Evolutionary conservation across 2,888 invertebrate genomes (phyloP).

Genomic region (Odiellus spinosus): DNA sequence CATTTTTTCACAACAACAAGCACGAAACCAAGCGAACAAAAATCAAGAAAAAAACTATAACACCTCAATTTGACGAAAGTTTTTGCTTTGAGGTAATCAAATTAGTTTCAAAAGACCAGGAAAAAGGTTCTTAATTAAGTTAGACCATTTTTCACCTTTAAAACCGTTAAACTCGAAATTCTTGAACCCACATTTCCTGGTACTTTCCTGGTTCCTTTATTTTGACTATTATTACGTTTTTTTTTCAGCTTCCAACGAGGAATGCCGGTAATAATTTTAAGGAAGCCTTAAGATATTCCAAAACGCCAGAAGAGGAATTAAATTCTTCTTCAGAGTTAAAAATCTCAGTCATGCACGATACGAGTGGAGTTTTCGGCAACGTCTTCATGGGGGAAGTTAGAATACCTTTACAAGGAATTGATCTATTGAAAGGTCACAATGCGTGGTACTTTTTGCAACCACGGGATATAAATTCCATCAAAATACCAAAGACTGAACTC

Average conservation of each 20-base stretch:
- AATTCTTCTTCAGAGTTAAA: slow-evolving; percentile 34
- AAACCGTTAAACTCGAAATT: no score
- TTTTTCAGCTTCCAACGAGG: no score
- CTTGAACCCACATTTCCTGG: no score
- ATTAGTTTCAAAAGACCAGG: no score
- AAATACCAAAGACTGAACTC: slow-evolving; percentile 37
- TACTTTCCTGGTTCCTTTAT: no score
- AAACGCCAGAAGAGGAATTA: no score
- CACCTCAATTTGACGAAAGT: slow-evolving; percentile 73
- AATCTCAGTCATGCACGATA: slow-evolving; percentile 73
- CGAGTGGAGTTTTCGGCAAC: slow-evolving; percentile 55
- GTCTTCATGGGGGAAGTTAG: slow-evolving; percentile 78
- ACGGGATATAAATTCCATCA: slow-evolving; percentile 31
- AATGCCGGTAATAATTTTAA: no score
- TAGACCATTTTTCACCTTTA: no score
- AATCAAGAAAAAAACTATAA: slow-evolving; percentile 73
- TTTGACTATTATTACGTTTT: no score
- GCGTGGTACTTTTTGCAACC: slow-evolving; percentile 73
- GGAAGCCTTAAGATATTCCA: no score
- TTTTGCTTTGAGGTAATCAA: slow-evolving; percentile 52
- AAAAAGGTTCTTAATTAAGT: no score
- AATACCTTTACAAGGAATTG: slow-evolving; percentile 52
- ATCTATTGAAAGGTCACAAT: slow-evolving; percentile 45
- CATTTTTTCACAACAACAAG: slow-evolving; percentile 54
- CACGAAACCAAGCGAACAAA: slow-evolving; percentile 49